phyloP scores from a whole-genome alignment of 92 coral and sea anemone genomes.

The Meandrina meandrites region DNA sequence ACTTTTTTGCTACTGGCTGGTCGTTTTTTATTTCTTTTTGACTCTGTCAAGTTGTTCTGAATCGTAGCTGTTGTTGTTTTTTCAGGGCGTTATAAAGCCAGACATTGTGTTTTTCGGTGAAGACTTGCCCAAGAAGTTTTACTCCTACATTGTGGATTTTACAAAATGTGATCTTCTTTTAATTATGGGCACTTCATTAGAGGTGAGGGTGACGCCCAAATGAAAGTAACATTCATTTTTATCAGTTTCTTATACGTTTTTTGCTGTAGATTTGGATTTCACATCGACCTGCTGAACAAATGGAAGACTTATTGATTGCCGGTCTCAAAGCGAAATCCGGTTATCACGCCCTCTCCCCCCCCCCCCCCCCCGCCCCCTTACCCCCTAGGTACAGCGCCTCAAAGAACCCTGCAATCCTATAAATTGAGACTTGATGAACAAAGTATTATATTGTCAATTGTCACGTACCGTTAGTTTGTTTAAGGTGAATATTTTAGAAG shows the following conservation, averaged over 20 bases:
- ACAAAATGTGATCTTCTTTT: constrained; percentile 81
- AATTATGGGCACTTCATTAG: constrained; percentile 89
- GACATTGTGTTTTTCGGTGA: constrained; percentile 90
- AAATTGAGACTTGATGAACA: too few species aligned
- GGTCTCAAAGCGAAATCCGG: too few species aligned
- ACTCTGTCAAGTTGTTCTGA: not conserved
- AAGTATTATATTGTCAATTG: not conserved
- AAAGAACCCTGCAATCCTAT: too few species aligned
- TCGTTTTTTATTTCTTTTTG: too few species aligned
- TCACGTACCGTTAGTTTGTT: not conserved
- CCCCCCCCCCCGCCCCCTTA: not conserved
- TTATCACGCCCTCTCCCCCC: not conserved
- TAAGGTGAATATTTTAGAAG: not conserved
- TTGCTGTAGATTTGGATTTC: too few species aligned
- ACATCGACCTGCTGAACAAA: too few species aligned
- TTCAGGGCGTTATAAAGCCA: constrained; percentile 83
- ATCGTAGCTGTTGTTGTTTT: not conserved
- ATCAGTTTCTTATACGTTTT: too few species aligned
- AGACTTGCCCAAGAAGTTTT: constrained; percentile 80
- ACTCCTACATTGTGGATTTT: constrained; percentile 68
- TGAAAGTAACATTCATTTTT: not conserved
- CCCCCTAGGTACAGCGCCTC: not conserved
- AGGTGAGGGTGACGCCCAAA: constrained; percentile 45
- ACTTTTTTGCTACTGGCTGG: too few species aligned
- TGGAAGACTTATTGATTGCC: too few species aligned